Evolutionary conservation across 2,888 invertebrate genomes (phyloP), one percentile per base, ranked within the genome.

Genomic region (Rotaria magnacalcarata): DNA sequence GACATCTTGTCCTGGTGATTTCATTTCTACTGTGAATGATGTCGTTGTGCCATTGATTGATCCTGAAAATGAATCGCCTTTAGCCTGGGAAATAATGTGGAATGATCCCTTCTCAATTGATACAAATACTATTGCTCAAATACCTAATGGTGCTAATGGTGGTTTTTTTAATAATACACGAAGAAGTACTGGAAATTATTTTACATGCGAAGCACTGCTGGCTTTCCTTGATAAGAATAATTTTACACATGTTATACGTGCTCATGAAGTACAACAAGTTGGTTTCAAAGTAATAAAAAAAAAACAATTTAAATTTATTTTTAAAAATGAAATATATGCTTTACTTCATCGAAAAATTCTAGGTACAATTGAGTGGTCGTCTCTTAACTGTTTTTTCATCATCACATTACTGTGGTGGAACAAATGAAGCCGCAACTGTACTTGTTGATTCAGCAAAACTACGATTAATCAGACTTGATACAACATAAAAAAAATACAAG

Each of bases 1-100:
- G 92, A 14, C n/a, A 47, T 24, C 43, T 19, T 80, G 80, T 80
- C 52, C 84, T 27, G 60, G 60, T 85, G 58, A 85, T 34, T 80
- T 58, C n/a, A 19, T 84, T 54, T 52, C 54, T 5, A 60, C 54
- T 14, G 85, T 87, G 7, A 93, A 94, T 89, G 92, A 93, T 87
- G 93, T 94, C 87, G 94, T 94, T 0, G 92, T 92, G 67, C 94
- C 94, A 0, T 91, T 95, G 67, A 90, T 91, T 47, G 92, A 93
- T 86, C 94, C 94, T 0, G 94, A 94, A 84, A 92, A 92, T 74
- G 93, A 94, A 89, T 94, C 94, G 90, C 92, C 93, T n/a, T 91
- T 94, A 86, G 94, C 94, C 1, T 95, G 94, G 94, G 94, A 95
- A 89, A 91, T 95, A 41, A 92, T 95, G 91, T 95, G 95, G 95